These are phyloP conservation scores for Anastrepha obliqua DNA, from an alignment of 1,140 invertebrate species.

Conservation along the genomic window DNA sequence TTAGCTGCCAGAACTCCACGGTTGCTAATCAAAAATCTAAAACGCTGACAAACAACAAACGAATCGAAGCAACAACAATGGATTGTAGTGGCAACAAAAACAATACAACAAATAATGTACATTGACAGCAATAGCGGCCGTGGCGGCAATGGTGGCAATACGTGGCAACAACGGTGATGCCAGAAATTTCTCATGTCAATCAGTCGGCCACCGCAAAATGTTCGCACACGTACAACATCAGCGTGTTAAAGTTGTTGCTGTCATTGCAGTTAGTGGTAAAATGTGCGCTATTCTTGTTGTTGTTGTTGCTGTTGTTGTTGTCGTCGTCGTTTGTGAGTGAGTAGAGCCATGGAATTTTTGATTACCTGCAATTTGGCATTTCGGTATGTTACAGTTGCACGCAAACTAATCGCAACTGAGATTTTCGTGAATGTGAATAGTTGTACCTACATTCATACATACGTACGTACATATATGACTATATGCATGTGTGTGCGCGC, in stretches of 20 bases:
- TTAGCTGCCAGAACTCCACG: background rate
- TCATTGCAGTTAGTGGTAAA: background rate
- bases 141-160: background rate
- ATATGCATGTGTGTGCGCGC: background rate
- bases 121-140: background rate
- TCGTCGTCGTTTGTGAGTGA: background rate
- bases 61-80: background rate
- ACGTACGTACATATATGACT: background rate
- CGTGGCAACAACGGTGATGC: background rate
- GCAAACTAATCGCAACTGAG: conserved; percentile 24
- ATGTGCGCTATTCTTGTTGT: background rate
- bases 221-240: conserved; percentile 10
- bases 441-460: background rate
- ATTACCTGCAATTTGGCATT: conserved; percentile 48
- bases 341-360: conserved; percentile 5
- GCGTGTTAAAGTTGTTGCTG: background rate
- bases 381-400: conserved; percentile 46
- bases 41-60: conserved; percentile 38
- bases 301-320: background rate
- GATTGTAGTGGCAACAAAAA: conserved; percentile 27
- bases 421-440: conserved; percentile 33
- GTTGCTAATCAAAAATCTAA: conserved; percentile 37
- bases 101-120: conserved; percentile 17
- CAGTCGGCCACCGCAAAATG: conserved; percentile 1
- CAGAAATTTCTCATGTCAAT: conserved; percentile 49